Conservation (phyloP, 2,113 vertebrate genomes). For the Alouatta palliata region DNA sequence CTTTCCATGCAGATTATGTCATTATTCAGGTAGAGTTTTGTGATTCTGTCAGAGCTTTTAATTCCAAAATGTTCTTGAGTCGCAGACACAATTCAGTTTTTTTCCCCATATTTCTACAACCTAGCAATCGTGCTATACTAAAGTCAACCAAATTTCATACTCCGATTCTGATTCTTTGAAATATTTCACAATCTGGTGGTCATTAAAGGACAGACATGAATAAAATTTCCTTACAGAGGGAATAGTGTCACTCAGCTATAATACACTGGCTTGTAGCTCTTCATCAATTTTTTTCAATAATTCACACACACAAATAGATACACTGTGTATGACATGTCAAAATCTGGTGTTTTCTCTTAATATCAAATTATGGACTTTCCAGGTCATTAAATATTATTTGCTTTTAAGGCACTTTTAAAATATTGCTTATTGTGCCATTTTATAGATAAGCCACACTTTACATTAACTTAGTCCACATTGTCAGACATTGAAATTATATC, state of each 20-base stretch:
- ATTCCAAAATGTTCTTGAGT: neutral
- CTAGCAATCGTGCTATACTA: neutral
- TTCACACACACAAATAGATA: too few relatives aligned
- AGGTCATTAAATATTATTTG: slow-evolving; percentile 2
- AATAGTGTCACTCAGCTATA: neutral
- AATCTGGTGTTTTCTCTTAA: neutral
- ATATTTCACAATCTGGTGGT: neutral
- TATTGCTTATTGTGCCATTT: neutral
- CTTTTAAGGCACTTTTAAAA: neutral
- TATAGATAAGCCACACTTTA: neutral
- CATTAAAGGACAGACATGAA: neutral
- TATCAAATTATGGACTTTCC: neutral
- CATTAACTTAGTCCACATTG: neutral
- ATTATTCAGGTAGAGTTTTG: neutral
- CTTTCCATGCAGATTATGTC: neutral
- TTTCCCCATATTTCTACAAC: neutral
- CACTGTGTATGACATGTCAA: neutral
- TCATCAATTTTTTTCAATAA: neutral
- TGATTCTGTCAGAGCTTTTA: slow-evolving; percentile 1
- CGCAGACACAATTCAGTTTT: neutral
- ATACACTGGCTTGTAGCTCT: neutral
- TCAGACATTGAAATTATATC: neutral
- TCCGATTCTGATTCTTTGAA: neutral
- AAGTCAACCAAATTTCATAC: neutral
- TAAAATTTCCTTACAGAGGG: neutral